Percentiles rank a stretch among this genome's conserved stretches.
Conservation (phyloP, 2,797 vertebrate species). For the Poeciliopsis paucimaculata region DNA sequence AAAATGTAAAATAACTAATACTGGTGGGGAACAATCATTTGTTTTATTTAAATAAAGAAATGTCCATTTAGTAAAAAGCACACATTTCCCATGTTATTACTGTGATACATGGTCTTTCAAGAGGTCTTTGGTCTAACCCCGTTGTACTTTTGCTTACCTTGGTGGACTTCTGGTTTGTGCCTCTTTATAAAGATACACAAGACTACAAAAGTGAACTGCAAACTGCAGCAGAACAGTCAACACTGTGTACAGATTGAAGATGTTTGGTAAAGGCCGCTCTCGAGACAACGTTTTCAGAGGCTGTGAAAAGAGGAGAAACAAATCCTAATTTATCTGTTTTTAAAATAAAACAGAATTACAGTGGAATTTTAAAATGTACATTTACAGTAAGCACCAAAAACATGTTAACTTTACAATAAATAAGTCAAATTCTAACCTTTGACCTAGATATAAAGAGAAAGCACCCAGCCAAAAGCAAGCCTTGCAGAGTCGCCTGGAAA, state of each 20-base stretch:
- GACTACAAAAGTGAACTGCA: slow-evolving; percentile 92
- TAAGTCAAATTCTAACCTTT: slow-evolving; percentile 82
- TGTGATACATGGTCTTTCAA: neutral
- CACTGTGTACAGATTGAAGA: slow-evolving; percentile 97
- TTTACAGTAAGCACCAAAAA: neutral
- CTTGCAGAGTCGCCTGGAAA: slow-evolving; percentile 96
- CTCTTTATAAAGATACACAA: slow-evolving; percentile 90
- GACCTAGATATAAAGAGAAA: slow-evolving; percentile 99
- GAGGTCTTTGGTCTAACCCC: neutral
- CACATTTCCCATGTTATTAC: neutral
- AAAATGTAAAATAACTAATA: neutral
- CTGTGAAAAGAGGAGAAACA: slow-evolving; percentile 66
- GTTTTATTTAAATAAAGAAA: neutral
- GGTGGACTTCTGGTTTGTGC: slow-evolving; percentile 88
- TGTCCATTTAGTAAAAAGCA: neutral
- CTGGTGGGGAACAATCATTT: neutral
- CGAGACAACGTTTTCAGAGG: slow-evolving; percentile 93
- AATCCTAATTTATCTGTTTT: neutral
- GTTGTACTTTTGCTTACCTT: slow-evolving; percentile 76
- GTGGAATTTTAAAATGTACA: neutral
- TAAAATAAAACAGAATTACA: neutral
- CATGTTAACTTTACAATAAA: neutral
- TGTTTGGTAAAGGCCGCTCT: slow-evolving; percentile 95
- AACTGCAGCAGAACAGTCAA: slow-evolving; percentile 96
- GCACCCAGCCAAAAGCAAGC: slow-evolving; percentile 93